Base-by-base conservation (phyloP, 2,888 invertebrate genomes). In the Nysson spinosus region DNA sequence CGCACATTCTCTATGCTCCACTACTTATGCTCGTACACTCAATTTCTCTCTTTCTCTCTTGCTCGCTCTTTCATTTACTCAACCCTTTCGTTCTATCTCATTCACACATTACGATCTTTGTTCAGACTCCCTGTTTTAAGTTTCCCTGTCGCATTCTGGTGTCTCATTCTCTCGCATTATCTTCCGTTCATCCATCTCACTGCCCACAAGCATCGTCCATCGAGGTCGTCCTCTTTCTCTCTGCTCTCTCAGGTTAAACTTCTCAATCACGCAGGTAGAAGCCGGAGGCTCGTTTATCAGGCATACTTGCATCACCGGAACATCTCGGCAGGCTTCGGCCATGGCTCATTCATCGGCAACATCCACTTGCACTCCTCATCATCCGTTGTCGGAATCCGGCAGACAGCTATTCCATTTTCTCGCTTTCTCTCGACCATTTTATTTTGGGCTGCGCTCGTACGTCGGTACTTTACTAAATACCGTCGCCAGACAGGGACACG, bases 401-500 rank as follows among this genome's bases (percentile, higher is more conserved):
- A 66, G 68, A 70, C 72, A 75, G 78, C 69, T 74, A 77, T 63
- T 56, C 37, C 34, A 68, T 60, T 47, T 14, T 64, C 58, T 55
- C 37, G 60, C 55, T 62, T 50, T 62, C 35, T 73, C 55, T 73
- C 69, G 58, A 46, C 60, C 69, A 54, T n/a, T n/a, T n/a, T n/a
- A n/a, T 61, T 52, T 62, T 67, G 69, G 73, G 74, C 54, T 76
- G 76, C 64, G 54, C 52, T 67, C 62, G 37, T n/a, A 73, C 74
- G 71, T 62, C 68, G 70, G 69, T 72, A 69, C 69, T 56, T 55
- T 69, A 64, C n/a, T n/a, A n/a, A n/a, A 77, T 77, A 74, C 75
- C 75, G 72, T 71, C 74, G 77, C 72, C 75, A 80, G 81, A 77
- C 78, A 78, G 76, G 76, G 81, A 79, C 79, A 83, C 81, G 80